Conservation (phyloP, 1,140 invertebrate species). For the Marisa cornuarietis region DNA sequence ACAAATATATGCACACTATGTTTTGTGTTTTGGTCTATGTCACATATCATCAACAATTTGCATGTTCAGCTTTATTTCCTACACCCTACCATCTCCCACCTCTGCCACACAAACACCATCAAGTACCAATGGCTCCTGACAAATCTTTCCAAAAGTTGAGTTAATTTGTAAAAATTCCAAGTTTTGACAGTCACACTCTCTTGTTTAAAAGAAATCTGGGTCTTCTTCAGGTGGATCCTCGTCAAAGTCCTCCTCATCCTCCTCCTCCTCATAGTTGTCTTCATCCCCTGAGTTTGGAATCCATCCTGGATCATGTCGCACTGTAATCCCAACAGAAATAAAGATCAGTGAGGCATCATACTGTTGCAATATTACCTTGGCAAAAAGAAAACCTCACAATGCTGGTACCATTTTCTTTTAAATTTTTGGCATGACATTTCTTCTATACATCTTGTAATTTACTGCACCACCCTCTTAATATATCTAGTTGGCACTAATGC, state of each 20-base stretch:
- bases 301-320: not conserved
- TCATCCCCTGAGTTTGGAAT: not conserved
- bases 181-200: too few relatives aligned
- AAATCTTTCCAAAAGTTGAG: not conserved
- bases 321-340: not conserved
- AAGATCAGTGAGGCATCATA: too few relatives aligned
- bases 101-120: not conserved
- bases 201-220: not conserved
- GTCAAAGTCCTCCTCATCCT: conserved; percentile 1
- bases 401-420: too few relatives aligned
- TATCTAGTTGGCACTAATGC: too few relatives aligned
- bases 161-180: too few relatives aligned
- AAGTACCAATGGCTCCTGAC: not conserved
- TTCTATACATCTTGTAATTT: too few relatives aligned
- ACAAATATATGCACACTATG: not conserved
- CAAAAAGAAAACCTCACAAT: too few relatives aligned
- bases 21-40: not conserved
- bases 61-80: not conserved
- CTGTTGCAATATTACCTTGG: too few relatives aligned
- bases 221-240: conserved; percentile 7
- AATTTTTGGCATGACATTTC: too few relatives aligned
- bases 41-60: not conserved
- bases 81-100: too few relatives aligned
- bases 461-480: too few relatives aligned
- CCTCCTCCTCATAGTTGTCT: not conserved